A percentile compares a stretch with the other conserved stretches of the same genome.
Evolutionary conservation across 2,888 invertebrate species (phyloP).

Genomic region (Gymnoscelis rufifasciata): DNA sequence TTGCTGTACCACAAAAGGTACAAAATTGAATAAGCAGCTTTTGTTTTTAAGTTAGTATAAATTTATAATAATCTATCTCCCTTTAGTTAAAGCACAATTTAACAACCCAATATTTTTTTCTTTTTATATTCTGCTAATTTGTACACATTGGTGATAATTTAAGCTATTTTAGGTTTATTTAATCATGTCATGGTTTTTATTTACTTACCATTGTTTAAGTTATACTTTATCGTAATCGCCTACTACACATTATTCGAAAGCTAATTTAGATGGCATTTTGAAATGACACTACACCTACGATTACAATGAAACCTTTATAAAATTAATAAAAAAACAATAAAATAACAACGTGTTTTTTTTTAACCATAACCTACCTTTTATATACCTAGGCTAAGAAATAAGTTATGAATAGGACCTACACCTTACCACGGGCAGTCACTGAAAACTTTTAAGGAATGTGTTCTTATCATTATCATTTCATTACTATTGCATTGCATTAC

Average conservation of each 20-base stretch:
- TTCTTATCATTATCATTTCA: too few relatives aligned
- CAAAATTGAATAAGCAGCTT: conserved; percentile 62
- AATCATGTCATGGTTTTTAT: conserved; percentile 37
- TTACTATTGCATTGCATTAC: too few relatives aligned
- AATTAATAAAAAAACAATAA: conserved; percentile 63
- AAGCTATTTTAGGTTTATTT: conserved; percentile 29
- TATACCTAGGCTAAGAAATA: too few relatives aligned
- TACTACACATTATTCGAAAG: conserved; percentile 74
- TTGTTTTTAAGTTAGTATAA: conserved; percentile 61
- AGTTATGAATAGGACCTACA: too few relatives aligned
- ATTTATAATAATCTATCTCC: conserved; percentile 52
- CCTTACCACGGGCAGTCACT: too few relatives aligned
- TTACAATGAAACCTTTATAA: conserved; percentile 75
- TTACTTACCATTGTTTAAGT: conserved; percentile 49
- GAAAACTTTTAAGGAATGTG: too few relatives aligned
- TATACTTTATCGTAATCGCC: conserved; percentile 59
- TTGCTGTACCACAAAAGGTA: conserved; percentile 39
- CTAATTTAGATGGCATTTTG: conserved; percentile 64
- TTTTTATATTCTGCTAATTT: conserved; percentile 46
- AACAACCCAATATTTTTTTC: conserved; percentile 59
- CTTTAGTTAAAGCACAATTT: conserved; percentile 67
- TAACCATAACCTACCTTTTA: too few relatives aligned
- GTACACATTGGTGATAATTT: conserved; percentile 36
- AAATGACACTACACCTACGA: conserved; percentile 75
- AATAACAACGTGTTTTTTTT: conserved; percentile 46